Base-by-base conservation (phyloP, 1,140 invertebrate species). In the Zelostemma sp. region DNA sequence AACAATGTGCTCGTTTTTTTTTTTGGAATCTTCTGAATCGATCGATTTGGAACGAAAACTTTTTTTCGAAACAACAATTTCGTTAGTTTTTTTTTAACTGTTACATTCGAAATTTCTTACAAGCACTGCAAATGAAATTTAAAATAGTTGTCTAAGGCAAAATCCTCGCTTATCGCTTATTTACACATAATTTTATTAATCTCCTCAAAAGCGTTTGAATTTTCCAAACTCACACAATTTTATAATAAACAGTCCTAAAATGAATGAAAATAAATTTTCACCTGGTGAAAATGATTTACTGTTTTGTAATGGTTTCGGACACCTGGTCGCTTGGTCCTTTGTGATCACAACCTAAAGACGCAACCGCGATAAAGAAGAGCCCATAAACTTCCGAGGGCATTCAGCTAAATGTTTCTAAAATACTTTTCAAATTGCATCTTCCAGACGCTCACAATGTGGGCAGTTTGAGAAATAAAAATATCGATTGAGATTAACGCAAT, bases 281-380 rank as follows among this genome's bases (percentile, higher is more conserved):
- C 58, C 64, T 65, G 73, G 68, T 72, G 69, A 66, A 74, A 74
- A 70, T 74, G 68, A 74, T 74, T 71, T 72, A 74, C 61, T 59
- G 73, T 54, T 57, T 67, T 67, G 73, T 74, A 74, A 74, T 74
- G 68, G 68, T 64, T 61, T 65, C 55, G 53, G 65, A 72, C 68
- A 72, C 72, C 72, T 74, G 72, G 72, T 50, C 68, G 68, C 72
- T 68, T 74, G 72, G 72, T 50, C 53, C 65, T 64, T 71, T 68
- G 68, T 71, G 58, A 45, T 43, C 35, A 31, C 16, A 35, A 46
- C 28, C 31, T 45, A 31, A 33, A 54, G 59, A 41, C 28, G 33
- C 31, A 31, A 19, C 25, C 6, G 49, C 57, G 50, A 4, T 45
- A 45, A 63, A 66, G 61, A 74, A 54, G 21, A 62, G 35, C 68